Evolutionary conservation across 1,140 invertebrate genomes (phyloP), one percentile per base, ranked within the genome.

Genomic region (Lineus longissimus): DNA sequence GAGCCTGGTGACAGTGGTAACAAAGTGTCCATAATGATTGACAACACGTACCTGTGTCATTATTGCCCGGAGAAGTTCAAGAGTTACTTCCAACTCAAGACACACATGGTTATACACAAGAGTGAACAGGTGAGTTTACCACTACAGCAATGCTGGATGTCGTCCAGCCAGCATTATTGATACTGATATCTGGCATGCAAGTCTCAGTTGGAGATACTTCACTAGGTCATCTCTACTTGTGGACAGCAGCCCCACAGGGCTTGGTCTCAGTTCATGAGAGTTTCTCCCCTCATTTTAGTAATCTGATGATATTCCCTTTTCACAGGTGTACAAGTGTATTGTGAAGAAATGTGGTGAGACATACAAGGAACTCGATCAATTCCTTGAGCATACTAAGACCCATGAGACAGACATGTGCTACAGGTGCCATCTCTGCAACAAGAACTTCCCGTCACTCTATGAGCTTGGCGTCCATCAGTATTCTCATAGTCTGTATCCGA

Each of bases 301-400:
- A n/a, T n/a, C n/a, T n/a, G n/a, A n/a, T n/a, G n/a, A n/a, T n/a
- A n/a, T n/a, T n/a, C n/a, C n/a, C n/a, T n/a, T n/a, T n/a, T n/a
- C n/a, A n/a, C 80, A 88, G 84, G 87, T 89, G 2, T 89, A 87
- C 73, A 86, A 87, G 68, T 89, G 88, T 72, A 86, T 88, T 31
- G 83, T 88, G 70, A 85, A 83, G 60, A 83, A 81, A 19, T 89
- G 88, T 73, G 83, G 82, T 19, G 73, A 81, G 65, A 86, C 86
- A 66, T 89, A 88, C 69, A 75, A 82, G 40, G 86, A 88, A 25
- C 73, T 89, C 17, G 86, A 89, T 30, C 72, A 82, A n/a, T 88
- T 88, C 70, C 74, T 89, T 29, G 84, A 86, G 55, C 87, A 89
- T 67, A 86, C 85, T 0, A 80, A 81, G 63, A 74, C 68, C 1